Percentiles rank a stretch among this genome's conserved stretches.
phyloP scores from a whole-genome alignment of 2,888 invertebrate species.

The Eutolmus rufibarbis region DNA sequence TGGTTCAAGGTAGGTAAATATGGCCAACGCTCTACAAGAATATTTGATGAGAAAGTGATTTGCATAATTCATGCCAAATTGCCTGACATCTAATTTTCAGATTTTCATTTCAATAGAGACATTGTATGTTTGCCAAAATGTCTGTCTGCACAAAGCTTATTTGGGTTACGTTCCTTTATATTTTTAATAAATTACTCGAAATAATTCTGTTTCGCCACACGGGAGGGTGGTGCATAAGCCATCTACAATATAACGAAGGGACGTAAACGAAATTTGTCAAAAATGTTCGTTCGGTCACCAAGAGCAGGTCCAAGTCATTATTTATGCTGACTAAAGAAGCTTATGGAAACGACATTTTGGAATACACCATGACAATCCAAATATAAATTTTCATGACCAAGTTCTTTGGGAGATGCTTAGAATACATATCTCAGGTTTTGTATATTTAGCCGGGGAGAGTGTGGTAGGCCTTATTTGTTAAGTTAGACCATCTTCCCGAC shows the following conservation, averaged over 20 bases:
- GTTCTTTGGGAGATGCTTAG: conserved; percentile 7
- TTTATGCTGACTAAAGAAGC: conserved; percentile 15
- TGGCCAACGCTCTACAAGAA: background rate
- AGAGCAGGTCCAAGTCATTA: conserved; percentile 23
- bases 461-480: conserved; percentile 10
- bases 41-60: background rate
- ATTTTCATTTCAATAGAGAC: background rate
- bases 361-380: background rate
- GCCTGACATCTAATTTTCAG: background rate
- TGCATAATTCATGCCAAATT: background rate
- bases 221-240: background rate
- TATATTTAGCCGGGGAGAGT: background rate
- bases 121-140: background rate
- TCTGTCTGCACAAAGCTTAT: background rate
- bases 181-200: conserved; percentile 1
- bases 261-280: conserved; percentile 9
- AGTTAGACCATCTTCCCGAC: background rate
- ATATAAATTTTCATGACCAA: conserved; percentile 35
- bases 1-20: background rate
- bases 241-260: background rate
- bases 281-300: background rate
- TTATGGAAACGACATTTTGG: conserved; percentile 14
- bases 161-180: background rate
- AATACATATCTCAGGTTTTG: conserved; percentile 10
- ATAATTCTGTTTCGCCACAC: background rate